Conservation (phyloP, 2,797 vertebrate species). For the Protonibea diacanthus region DNA sequence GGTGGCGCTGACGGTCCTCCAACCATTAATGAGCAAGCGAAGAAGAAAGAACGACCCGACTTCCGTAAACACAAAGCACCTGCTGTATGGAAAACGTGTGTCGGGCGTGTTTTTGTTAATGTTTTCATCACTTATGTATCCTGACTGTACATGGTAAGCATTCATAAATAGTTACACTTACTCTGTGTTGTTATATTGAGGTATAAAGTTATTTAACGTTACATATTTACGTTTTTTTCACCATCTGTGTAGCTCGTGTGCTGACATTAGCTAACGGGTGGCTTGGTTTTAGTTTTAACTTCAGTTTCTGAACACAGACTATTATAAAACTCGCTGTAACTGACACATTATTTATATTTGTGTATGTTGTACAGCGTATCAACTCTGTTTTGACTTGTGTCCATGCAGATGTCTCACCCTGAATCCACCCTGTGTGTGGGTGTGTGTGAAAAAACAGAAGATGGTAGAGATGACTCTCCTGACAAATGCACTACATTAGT, state of each 20-base stretch:
- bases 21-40: rapidly evolving
- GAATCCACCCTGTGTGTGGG: background rate
- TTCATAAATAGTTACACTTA: background rate
- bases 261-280: background rate
- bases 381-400: constrained; percentile 4
- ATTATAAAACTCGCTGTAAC: background rate
- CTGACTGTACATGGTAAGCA: constrained; percentile 43
- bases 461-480: background rate
- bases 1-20: constrained; percentile 23
- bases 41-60: constrained; percentile 32
- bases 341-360: too few relatives aligned
- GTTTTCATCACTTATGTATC: background rate
- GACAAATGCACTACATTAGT: background rate
- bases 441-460: background rate
- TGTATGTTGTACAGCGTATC: too few relatives aligned
- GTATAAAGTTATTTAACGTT: background rate
- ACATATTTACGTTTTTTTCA: background rate
- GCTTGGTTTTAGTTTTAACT: constrained; percentile 8
- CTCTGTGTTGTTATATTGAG: background rate
- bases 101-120: background rate
- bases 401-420: constrained; percentile 65
- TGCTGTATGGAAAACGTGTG: background rate
- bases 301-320: background rate
- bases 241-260: background rate
- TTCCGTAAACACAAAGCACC: constrained; percentile 68